Evolutionary conservation across 2,888 invertebrate genomes (phyloP).

Genomic region (Isotomurus palustris): DNA sequence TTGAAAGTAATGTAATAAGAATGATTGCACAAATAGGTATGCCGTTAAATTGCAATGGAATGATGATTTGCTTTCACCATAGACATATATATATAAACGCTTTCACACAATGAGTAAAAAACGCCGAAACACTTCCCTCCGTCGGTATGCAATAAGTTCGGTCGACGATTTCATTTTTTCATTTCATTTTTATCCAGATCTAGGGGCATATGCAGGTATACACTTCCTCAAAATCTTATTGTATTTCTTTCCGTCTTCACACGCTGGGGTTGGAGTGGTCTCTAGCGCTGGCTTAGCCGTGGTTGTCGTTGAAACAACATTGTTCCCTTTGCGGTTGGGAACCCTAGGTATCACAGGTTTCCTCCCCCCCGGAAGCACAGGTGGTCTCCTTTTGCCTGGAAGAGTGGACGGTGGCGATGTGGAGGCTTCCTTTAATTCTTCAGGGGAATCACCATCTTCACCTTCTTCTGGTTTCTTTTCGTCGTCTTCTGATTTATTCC

Average conservation of each 20-base stretch:
- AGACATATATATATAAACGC: too few relatives aligned
- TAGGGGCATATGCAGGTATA: not conserved
- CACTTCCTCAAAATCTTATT: conserved; percentile 9
- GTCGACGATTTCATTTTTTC: too few relatives aligned
- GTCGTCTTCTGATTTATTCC: not conserved
- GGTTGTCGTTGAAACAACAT: not conserved
- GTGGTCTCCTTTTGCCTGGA: not conserved
- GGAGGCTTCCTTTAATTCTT: not conserved
- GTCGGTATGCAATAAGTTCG: too few relatives aligned
- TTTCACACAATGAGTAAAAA: too few relatives aligned
- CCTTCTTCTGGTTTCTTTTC: not conserved
- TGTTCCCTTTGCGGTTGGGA: not conserved
- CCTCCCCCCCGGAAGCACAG: not conserved
- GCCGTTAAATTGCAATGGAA: too few relatives aligned
- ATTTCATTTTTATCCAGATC: conserved; percentile 1
- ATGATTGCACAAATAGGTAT: too few relatives aligned
- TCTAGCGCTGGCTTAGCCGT: not conserved
- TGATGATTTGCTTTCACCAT: too few relatives aligned
- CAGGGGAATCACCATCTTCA: not conserved
- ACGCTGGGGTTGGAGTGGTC: not conserved
- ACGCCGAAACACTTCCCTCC: too few relatives aligned
- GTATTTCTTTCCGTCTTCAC: conserved; percentile 9
- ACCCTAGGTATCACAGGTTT: not conserved
- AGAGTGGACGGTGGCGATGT: not conserved
- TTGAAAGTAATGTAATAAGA: too few relatives aligned